A percentile compares a stretch with the other conserved stretches of the same genome.
These are phyloP conservation scores for Campoletis raptor DNA, from an alignment of 2,888 invertebrate genomes.

Conservation along the genomic window DNA sequence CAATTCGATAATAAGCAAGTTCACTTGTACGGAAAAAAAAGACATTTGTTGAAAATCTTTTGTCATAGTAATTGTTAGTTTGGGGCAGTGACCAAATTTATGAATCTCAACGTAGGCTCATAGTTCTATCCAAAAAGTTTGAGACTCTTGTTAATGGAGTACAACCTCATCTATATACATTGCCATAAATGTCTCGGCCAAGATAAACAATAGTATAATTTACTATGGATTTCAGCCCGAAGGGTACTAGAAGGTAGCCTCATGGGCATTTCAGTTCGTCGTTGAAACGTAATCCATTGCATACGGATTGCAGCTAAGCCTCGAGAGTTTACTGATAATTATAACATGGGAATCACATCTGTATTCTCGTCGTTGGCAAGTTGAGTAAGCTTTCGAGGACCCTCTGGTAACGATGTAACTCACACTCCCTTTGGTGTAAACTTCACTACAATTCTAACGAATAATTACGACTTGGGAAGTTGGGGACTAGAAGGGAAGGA, in stretches of 20 bases:
- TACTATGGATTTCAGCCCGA: neutral
- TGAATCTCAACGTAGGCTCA: too few relatives aligned
- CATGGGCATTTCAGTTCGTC: slow-evolving; percentile 1
- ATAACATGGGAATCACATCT: slow-evolving; percentile 39
- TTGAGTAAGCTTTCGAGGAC: neutral
- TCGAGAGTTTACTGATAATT: slow-evolving; percentile 31
- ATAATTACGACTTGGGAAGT: slow-evolving; percentile 47
- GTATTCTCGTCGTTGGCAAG: slow-evolving; percentile 9
- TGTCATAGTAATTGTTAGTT: too few relatives aligned
- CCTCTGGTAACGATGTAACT: slow-evolving; percentile 32
- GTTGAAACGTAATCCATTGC: slow-evolving; percentile 13
- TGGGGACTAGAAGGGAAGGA: slow-evolving; percentile 18
- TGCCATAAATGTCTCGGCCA: neutral
- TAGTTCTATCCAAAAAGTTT: neutral
- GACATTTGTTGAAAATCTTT: too few relatives aligned
- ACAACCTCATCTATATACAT: neutral
- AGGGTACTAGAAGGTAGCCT: neutral
- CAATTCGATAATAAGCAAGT: too few relatives aligned
- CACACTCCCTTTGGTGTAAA: slow-evolving; percentile 17
- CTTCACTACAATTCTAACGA: slow-evolving; percentile 34
- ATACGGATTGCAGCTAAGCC: slow-evolving; percentile 25
- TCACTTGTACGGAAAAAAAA: too few relatives aligned
- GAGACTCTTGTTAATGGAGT: neutral
- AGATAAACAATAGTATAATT: slow-evolving; percentile 18
- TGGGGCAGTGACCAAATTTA: too few relatives aligned